Conservation (phyloP, 2,888 invertebrate species). For the Synanthedon andrenaeformis region DNA sequence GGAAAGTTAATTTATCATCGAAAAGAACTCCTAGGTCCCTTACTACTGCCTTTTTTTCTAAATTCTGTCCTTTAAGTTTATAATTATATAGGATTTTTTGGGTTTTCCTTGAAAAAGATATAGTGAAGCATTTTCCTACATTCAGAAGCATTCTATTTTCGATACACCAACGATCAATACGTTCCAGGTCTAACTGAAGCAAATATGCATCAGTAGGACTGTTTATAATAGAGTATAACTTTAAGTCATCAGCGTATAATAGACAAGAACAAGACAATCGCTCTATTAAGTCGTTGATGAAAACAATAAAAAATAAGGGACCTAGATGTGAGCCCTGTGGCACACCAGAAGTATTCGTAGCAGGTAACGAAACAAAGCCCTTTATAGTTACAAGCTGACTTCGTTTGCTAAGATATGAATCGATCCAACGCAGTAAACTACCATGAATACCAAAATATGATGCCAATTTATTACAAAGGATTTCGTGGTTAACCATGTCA, state of each 20-base stretch:
- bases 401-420: slow-evolving; percentile 1
- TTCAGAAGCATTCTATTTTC: slow-evolving; percentile 1
- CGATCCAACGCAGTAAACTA: slow-evolving; percentile 1
- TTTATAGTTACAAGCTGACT: slow-evolving; percentile 3
- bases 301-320: slow-evolving; percentile 2
- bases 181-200: neutral
- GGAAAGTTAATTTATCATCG: neutral
- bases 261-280: neutral
- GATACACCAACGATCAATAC: neutral
- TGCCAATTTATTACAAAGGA: slow-evolving; percentile 2
- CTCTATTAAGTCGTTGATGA: slow-evolving; percentile 1
- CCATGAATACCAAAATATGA: slow-evolving; percentile 1
- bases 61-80: neutral
- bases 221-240: neutral
- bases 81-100: neutral
- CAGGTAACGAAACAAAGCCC: slow-evolving; percentile 1
- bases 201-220: neutral
- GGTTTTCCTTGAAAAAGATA: no score
- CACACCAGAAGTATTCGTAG: slow-evolving; percentile 1
- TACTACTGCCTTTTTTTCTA: neutral
- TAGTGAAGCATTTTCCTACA: neutral
- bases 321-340: slow-evolving; percentile 5
- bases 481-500: slow-evolving; percentile 5
- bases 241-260: slow-evolving; percentile 4
- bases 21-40: neutral